These are phyloP conservation scores for Heterotilapia buettikoferi DNA, from an alignment of 2,113 vertebrate genomes.

Conservation along the genomic window DNA sequence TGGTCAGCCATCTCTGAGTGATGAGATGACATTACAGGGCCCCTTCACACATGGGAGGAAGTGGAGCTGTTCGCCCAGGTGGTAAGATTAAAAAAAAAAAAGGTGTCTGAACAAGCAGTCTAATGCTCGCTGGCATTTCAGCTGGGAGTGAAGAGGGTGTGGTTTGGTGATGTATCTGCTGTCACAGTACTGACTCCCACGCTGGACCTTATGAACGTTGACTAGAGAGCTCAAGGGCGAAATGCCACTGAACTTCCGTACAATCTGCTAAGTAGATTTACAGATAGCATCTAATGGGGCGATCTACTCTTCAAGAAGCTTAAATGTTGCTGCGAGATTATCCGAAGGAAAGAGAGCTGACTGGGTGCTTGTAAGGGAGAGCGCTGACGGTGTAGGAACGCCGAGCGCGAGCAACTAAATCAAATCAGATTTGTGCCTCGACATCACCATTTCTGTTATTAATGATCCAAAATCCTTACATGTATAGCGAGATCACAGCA, in stretches of 20 bases:
- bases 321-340: conserved; percentile 35
- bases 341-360: not conserved
- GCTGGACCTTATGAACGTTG: conserved; percentile 14
- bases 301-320: conserved; percentile 37
- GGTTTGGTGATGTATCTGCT: conserved; percentile 44
- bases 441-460: not conserved
- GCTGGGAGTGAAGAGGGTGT: conserved; percentile 16
- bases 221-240: conserved; percentile 38
- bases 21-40: conserved; percentile 42
- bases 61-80: conserved; percentile 32
- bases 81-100: not conserved
- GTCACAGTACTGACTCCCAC: conserved; percentile 32
- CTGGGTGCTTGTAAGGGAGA: not conserved
- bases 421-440: not conserved
- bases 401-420: not conserved
- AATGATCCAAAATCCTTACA: not conserved
- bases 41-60: conserved; percentile 37
- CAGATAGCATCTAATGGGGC: conserved; percentile 31
- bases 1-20: conserved; percentile 56
- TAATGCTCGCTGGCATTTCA: conserved; percentile 45
- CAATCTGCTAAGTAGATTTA: conserved; percentile 55
- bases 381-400: not conserved
- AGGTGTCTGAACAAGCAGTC: conserved; percentile 8
- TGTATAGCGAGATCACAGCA: not conserved
- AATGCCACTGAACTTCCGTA: conserved; percentile 13